Percentiles rank a stretch among this genome's conserved stretches.
phyloP scores from a whole-genome alignment of 2,113 vertebrate species.

The Vidua chalybeata region DNA sequence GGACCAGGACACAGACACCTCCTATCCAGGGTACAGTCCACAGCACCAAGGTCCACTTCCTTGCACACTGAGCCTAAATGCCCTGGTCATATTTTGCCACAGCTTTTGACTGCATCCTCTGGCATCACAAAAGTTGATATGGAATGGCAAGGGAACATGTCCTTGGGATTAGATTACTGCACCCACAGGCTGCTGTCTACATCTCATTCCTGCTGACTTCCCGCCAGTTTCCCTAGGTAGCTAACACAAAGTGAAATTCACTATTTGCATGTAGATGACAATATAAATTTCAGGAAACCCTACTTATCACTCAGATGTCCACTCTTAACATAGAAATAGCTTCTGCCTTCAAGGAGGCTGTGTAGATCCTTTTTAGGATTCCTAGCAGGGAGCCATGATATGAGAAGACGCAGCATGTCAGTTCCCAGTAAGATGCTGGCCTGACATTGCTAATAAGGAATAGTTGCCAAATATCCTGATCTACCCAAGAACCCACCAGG shows the following conservation, averaged over 20 bases:
- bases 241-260: not conserved
- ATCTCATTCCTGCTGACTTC: not conserved
- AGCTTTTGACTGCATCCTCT: accelerated
- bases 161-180: not conserved
- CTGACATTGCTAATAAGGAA: not conserved
- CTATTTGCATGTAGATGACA: accelerated
- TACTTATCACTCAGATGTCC: not conserved
- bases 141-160: not conserved
- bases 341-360: not conserved
- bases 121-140: not conserved
- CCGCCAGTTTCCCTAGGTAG: not conserved
- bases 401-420: not conserved
- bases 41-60: too few species aligned
- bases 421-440: not conserved
- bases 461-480: not conserved
- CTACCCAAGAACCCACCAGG: not conserved
- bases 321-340: not conserved
- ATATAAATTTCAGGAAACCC: not conserved
- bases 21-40: not conserved
- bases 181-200: not conserved
- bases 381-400: not conserved
- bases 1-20: not conserved
- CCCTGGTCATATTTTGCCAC: not conserved
- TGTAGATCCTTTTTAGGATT: not conserved
- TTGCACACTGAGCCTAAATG: not conserved